phyloP scores from a whole-genome alignment of 2,113 vertebrate genomes.

The Cyanistes caeruleus region DNA sequence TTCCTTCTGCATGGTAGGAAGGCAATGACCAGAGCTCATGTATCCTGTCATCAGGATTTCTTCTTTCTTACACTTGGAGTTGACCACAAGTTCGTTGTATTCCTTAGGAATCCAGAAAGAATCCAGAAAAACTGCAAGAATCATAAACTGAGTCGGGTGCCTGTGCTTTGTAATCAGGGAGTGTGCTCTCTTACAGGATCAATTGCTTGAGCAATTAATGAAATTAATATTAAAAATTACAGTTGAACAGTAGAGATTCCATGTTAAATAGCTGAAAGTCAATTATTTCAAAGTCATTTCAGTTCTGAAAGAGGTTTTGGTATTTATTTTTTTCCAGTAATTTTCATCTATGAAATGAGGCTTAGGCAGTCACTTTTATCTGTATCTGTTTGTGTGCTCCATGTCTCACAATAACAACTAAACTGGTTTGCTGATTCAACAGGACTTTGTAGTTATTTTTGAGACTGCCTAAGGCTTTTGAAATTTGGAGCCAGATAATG shows the following conservation, averaged over 20 bases:
- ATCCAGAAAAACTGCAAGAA: background rate
- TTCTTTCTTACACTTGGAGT: background rate
- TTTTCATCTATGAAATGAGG: background rate
- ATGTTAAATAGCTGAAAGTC: background rate
- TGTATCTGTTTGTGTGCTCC: background rate
- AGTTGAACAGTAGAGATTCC: background rate
- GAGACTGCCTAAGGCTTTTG: background rate
- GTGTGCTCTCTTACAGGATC: background rate
- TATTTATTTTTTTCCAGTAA: background rate
- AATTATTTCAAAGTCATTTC: background rate
- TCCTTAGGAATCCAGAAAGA: background rate
- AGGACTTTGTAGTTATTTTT: background rate
- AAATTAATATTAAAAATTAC: background rate
- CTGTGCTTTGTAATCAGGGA: background rate
- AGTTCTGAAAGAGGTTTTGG: background rate
- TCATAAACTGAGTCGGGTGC: background rate
- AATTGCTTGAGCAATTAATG: background rate
- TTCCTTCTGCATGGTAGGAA: background rate
- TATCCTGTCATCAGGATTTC: background rate
- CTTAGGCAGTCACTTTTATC: background rate
- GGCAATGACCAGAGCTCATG: background rate
- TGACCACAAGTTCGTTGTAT: background rate
- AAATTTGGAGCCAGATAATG: background rate
- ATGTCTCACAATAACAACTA: background rate
- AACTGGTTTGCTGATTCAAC: background rate